A percentile compares a stretch with the other conserved stretches of the same genome.
Conservation (phyloP, 2,113 vertebrate genomes). For the Murina feae region DNA sequence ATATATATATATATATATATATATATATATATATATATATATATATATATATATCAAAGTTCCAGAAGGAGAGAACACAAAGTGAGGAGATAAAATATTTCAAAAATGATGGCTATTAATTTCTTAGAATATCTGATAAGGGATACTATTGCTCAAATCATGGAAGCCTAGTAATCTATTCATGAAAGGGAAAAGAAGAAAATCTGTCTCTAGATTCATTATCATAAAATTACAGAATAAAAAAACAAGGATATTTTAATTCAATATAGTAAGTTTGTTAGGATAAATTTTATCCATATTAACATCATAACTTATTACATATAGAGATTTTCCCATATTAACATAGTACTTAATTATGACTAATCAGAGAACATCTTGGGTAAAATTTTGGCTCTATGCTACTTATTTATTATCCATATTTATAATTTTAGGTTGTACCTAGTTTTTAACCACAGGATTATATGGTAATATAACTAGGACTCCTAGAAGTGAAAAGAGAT, state of each 20-base stretch:
- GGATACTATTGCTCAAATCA: background rate
- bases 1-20: background rate
- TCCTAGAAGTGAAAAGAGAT: background rate
- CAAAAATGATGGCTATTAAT: background rate
- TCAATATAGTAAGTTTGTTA: background rate
- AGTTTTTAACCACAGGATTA: background rate
- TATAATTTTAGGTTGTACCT: background rate
- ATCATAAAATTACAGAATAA: background rate
- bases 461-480: background rate
- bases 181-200: background rate
- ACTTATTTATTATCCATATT: background rate
- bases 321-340: background rate
- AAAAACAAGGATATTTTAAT: background rate
- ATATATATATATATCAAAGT: background rate
- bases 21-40: fast-evolving
- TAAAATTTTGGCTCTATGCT: background rate
- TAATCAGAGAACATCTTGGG: background rate
- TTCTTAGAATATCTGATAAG: background rate
- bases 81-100: background rate
- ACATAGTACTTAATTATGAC: background rate
- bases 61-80: background rate
- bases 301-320: background rate
- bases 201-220: background rate
- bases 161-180: background rate
- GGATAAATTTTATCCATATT: background rate